Evolutionary conservation across 2,797 vertebrate genomes (phyloP), one percentile per base, ranked within the genome.

Genomic region (Protosalanx chinensis): DNA sequence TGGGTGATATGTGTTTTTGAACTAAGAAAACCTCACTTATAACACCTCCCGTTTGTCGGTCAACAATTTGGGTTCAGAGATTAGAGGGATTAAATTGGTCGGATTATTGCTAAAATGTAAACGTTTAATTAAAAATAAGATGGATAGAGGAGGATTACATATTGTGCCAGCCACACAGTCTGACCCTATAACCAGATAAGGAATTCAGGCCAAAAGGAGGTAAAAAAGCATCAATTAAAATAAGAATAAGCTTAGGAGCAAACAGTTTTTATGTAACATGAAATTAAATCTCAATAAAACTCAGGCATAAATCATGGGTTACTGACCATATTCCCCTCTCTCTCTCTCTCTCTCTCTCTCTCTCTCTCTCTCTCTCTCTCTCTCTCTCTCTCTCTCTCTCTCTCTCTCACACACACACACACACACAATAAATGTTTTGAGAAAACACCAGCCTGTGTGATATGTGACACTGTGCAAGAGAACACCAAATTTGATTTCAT

Each of bases 401-500:
- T 27, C 23, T 27, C 23, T 27, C 23, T 27, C 23, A 27, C 23
- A 27, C 23, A 51, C 46, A 51, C 23, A 27, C 23, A 27, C 23
- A 27, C 23, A 27, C 23, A 51, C 18, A 64, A 16, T 4, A 18
- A 53, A 27, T 23, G 58, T 10, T 3, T 23, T 23, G 12, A 10
- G 10, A 64, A 13, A 46, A 46, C 12, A 8, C 41, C 10, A 3
- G 15, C 20, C 1, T n/a, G 16, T 88, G 84, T 84, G 86, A 83
- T 87, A 87, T 86, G 84, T 83, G 87, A 87, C 84, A 58, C 8
- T 15, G 30, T 8, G 5, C 4, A 32, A 71, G 30, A 68, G 60
- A 75, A 68, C 41, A 46, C 41, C 10, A 2, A 13, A 46, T 13
- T 46, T 46, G 12, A 46, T 12, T 46, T 46, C 2, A 12, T 46